A percentile compares a stretch with the other conserved stretches of the same genome.
Conservation (phyloP, 2,113 vertebrate genomes). For the Takifugu bimaculatus region DNA sequence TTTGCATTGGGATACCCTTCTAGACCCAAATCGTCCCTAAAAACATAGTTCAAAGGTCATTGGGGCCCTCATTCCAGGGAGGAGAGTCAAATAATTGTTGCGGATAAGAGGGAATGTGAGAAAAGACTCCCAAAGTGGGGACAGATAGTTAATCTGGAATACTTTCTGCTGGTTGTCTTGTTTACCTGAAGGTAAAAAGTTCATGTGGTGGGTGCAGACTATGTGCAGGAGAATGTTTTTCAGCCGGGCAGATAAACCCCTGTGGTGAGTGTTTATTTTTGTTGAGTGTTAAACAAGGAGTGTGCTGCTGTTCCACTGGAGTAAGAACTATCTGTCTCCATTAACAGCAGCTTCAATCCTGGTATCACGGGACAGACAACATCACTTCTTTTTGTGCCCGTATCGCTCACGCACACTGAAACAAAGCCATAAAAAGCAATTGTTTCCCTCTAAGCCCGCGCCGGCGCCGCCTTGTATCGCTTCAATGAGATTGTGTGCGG, state of each 20-base stretch:
- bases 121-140: too few relatives aligned
- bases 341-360: constrained; percentile 17
- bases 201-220: too few relatives aligned
- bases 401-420: neutral
- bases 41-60: too few relatives aligned
- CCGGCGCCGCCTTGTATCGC: constrained; percentile 32
- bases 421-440: neutral
- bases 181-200: too few relatives aligned
- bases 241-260: neutral
- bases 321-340: constrained; percentile 32
- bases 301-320: constrained; percentile 25
- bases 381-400: neutral
- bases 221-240: too few relatives aligned
- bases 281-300: constrained; percentile 24
- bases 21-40: too few relatives aligned
- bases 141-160: too few relatives aligned
- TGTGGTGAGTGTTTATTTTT: constrained; percentile 21
- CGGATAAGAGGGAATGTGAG: too few relatives aligned
- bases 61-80: too few relatives aligned
- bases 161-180: too few relatives aligned
- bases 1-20: too few relatives aligned
- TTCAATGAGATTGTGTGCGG: constrained; percentile 36
- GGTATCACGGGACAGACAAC: constrained; percentile 5
- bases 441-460: constrained; percentile 13
- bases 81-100: too few relatives aligned